Evolutionary conservation across 2,113 vertebrate genomes (phyloP).

Genomic region (Anarhynchus alexandrinus): DNA sequence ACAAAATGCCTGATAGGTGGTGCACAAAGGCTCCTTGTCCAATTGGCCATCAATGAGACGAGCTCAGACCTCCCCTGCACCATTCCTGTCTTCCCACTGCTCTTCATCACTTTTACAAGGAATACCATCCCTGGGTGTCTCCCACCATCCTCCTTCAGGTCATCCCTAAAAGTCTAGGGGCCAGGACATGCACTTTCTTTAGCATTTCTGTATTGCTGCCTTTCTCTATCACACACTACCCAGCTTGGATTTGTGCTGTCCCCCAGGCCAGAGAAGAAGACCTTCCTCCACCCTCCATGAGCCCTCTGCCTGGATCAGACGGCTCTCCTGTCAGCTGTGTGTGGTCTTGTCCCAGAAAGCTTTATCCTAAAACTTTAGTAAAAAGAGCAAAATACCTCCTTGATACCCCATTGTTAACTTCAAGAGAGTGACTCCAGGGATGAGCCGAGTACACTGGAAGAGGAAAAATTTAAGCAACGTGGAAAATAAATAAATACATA

Average conservation of each 20-base stretch:
- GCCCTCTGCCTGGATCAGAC: background rate
- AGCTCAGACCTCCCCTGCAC: background rate
- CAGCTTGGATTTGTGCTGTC: background rate
- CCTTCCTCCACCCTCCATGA: background rate
- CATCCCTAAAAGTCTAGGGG: background rate
- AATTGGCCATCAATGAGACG: background rate
- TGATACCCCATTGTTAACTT: background rate
- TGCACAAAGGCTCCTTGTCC: background rate
- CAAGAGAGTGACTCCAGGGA: background rate
- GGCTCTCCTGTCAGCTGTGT: background rate
- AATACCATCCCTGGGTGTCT: background rate
- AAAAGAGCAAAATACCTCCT: background rate
- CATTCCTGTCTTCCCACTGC: background rate
- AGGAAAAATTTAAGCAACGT: background rate
- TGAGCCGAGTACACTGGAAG: background rate
- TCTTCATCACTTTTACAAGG: background rate
- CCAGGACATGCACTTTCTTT: background rate
- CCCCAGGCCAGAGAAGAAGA: background rate
- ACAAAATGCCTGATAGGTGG: background rate
- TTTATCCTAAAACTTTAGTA: background rate
- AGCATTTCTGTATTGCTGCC: background rate
- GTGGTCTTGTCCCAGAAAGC: background rate
- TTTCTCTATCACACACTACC: background rate
- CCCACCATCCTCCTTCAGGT: background rate
- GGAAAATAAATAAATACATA: slow-evolving; percentile 31